Base-by-base conservation (phyloP, 2,888 invertebrate species). In the Lacanobia wlatinum region DNA sequence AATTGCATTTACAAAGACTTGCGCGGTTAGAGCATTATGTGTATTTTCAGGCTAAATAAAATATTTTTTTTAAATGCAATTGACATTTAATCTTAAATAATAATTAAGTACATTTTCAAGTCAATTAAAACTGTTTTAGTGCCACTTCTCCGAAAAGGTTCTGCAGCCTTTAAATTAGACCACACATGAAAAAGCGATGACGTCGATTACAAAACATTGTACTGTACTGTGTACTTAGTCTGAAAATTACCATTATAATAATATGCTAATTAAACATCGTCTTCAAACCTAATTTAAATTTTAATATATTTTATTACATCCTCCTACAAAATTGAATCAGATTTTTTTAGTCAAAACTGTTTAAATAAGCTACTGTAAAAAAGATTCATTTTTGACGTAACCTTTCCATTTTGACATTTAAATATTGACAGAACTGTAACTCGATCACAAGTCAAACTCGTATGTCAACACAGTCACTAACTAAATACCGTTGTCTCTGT, bases 301-400 rank as follows among this genome's bases (percentile, higher is more conserved):
- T 46, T 38, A 58, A 8, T 60, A 48, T 59, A 53, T 48, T 58
- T 53, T 56, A 66, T 48, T 34, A 66, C 28, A 70, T 48, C 9
- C 5, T 64, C 14, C 21, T 50, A 21, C 10, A 43, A 73, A 70
- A 67, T 55, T 1, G 0, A n/a, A 64, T 16, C n/a, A 64, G 2
- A 55, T 40, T 2, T 34, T 56, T 3, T 34, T 23, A 18, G 28
- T 38, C 38, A 7, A 23, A 64, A 14, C 16, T 56, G 10, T 61
- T 55, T 18, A 52, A 52, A 68, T 78, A 73, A 56, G 71, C 84
- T 84, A 82, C 87, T 77, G 83, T 79, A 72, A 40, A 58, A 38
- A 59, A 74, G 80, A 81, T 85, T 87, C 78, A 85, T 86, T 89
- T 90, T 89, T 89, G 87, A 91, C 90, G 84, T 90, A 90, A 90